Conservation (phyloP, 1,140 invertebrate species). For the Cotesia chilonis region DNA sequence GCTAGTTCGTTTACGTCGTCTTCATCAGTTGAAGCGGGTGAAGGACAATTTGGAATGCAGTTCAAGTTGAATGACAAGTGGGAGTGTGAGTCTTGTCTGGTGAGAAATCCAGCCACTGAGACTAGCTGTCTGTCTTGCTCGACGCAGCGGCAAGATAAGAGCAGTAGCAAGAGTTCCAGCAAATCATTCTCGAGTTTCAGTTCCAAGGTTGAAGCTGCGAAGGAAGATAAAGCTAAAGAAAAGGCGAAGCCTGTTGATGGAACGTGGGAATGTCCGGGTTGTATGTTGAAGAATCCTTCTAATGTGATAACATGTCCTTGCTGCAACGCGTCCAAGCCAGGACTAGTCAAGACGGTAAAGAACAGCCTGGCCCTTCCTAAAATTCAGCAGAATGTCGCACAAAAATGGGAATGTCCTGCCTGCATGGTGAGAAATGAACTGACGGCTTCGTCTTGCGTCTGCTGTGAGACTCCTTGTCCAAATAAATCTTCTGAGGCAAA, state of each 20-base stretch:
- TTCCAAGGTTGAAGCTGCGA: background rate
- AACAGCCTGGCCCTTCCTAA: constrained; percentile 32
- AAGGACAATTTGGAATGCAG: constrained; percentile 40
- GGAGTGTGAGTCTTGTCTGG: constrained; percentile 74
- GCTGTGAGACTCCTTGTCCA: constrained; percentile 32
- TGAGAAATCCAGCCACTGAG: constrained; percentile 69
- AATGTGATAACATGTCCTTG: constrained; percentile 72
- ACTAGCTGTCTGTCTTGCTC: constrained; percentile 74
- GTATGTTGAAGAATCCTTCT: constrained; percentile 68
- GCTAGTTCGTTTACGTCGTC: no score
- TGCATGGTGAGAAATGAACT: constrained; percentile 69
- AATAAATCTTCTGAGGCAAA: background rate
- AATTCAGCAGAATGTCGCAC: constrained; percentile 33
- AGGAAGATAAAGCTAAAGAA: constrained; percentile 51
- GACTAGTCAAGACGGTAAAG: constrained; percentile 42
- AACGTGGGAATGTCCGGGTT: constrained; percentile 70
- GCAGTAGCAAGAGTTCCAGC: background rate
- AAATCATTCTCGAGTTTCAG: background rate
- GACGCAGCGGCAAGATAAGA: constrained; percentile 46
- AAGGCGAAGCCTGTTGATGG: constrained; percentile 62
- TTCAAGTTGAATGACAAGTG: constrained; percentile 70
- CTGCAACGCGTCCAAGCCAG: constrained; percentile 74
- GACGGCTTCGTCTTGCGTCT: constrained; percentile 35
- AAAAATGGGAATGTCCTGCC: constrained; percentile 68
- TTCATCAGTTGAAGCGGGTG: background rate